phyloP scores from a whole-genome alignment of 2,888 invertebrate species.

The Lasioglossum leucozonium region DNA sequence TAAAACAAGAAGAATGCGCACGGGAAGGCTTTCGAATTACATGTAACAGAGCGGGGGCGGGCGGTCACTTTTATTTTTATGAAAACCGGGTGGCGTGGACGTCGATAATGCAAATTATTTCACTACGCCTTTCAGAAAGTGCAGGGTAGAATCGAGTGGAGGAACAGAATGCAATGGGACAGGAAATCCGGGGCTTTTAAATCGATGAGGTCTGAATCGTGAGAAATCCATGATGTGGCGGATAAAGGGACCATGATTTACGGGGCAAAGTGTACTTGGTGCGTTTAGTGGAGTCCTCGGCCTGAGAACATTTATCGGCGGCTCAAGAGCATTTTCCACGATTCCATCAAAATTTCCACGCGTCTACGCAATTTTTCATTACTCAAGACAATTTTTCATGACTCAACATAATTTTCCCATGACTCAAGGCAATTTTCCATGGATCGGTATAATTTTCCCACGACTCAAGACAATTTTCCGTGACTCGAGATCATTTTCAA shows the following conservation, averaged over 20 bases:
- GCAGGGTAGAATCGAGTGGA: not conserved
- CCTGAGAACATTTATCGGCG: not conserved
- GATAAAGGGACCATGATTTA: not conserved
- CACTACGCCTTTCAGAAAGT: not conserved
- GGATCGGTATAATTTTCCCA: no score
- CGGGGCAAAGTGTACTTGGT: no score
- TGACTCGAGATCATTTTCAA: not conserved
- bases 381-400: not conserved
- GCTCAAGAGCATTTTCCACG: not conserved
- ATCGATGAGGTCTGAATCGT: not conserved
- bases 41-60: not conserved
- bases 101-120: conserved; percentile 2
- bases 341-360: not conserved
- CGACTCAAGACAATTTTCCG: no score
- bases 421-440: not conserved
- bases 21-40: not conserved
- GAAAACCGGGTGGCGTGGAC: not conserved
- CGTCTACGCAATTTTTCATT: not conserved
- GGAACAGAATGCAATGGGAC: not conserved
- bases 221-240: not conserved
- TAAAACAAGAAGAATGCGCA: not conserved
- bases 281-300: no score
- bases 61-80: not conserved
- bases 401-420: not conserved
- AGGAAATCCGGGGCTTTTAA: not conserved